Conservation (phyloP, 2,113 vertebrate genomes). For the Prolemur simus region DNA sequence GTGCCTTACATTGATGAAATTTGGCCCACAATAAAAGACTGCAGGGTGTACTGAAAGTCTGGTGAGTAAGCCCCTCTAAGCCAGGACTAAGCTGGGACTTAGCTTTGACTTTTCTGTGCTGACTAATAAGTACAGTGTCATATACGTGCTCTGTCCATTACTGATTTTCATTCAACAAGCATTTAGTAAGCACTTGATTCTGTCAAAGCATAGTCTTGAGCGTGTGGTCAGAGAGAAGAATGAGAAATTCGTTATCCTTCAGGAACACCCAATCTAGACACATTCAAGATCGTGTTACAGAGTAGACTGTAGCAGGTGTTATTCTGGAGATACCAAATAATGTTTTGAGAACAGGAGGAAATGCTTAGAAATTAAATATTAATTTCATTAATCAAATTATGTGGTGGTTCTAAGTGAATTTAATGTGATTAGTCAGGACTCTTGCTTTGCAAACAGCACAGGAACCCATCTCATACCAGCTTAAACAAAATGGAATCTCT, state of each 20-base stretch:
- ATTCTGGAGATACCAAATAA: background rate
- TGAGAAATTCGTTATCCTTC: background rate
- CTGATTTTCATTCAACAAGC: background rate
- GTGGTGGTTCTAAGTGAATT: background rate
- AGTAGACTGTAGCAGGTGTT: background rate
- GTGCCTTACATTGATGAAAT: background rate
- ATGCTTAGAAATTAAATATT: background rate
- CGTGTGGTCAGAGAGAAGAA: background rate
- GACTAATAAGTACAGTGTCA: fast-evolving
- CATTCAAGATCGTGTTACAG: background rate
- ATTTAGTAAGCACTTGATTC: background rate
- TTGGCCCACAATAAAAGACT: background rate
- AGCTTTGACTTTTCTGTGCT: background rate
- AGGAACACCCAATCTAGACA: background rate
- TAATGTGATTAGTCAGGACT: background rate
- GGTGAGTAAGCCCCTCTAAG: background rate
- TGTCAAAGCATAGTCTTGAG: background rate
- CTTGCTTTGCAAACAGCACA: background rate
- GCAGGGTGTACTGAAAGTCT: background rate
- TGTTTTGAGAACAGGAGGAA: background rate
- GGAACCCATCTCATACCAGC: background rate
- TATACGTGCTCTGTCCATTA: background rate
- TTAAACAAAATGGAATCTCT: background rate
- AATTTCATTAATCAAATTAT: constrained; percentile 1
- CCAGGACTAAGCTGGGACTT: background rate